These are phyloP conservation scores for Microcebus murinus DNA, from an alignment of 2,113 vertebrate species.

Conservation along the genomic window DNA sequence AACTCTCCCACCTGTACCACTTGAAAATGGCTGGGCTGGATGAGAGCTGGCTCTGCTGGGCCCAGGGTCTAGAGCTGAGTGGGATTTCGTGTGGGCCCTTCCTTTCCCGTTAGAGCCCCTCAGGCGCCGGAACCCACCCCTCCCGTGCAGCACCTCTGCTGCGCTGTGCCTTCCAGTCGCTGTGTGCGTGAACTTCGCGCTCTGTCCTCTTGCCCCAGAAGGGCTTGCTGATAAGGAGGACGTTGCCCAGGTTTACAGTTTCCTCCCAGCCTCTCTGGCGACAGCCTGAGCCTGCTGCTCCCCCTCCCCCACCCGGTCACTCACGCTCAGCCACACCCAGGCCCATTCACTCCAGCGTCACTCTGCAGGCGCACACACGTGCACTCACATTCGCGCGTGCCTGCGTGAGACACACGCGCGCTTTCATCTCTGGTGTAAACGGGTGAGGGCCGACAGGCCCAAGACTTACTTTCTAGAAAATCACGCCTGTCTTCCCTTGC, in stretches of 20 bases:
- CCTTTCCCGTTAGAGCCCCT: not conserved
- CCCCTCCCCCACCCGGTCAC: not conserved
- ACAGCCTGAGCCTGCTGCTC: constrained; percentile 45
- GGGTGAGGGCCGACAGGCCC: not conserved
- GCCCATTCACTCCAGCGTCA: not conserved
- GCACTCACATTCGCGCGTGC: not conserved
- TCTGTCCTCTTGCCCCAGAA: constrained; percentile 20
- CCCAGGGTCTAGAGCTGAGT: not conserved
- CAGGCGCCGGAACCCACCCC: not conserved
- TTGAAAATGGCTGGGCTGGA: not conserved
- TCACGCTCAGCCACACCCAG: not conserved
- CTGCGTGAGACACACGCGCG: too few species aligned
- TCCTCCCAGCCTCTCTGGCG: constrained; percentile 67
- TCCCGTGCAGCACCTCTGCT: fast-evolving
- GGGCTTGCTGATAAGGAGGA: constrained; percentile 46
- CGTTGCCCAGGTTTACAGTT: constrained; percentile 58
- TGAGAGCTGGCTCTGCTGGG: too few species aligned
- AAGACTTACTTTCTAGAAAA: constrained; percentile 23
- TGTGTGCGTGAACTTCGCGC: constrained; percentile 52
- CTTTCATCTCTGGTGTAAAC: not conserved
- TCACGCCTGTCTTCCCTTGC: not conserved
- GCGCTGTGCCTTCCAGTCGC: not conserved
- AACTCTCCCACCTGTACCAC: not conserved
- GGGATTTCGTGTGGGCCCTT: not conserved
- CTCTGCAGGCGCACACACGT: not conserved